These are phyloP conservation scores for Periphyllus acericola DNA, from an alignment of 2,888 invertebrate genomes.

Conservation along the genomic window DNA sequence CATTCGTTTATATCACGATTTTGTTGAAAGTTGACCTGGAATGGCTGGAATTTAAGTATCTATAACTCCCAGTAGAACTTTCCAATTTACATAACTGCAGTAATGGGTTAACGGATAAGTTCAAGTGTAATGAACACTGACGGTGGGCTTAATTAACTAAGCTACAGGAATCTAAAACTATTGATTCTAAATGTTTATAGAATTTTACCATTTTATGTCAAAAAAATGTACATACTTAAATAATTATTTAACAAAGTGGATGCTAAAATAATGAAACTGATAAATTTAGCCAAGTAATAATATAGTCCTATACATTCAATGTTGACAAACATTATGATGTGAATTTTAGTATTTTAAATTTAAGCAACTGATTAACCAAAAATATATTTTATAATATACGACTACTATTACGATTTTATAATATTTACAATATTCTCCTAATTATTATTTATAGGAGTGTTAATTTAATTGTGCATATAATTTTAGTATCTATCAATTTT, in stretches of 20 bases:
- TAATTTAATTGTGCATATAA: not conserved
- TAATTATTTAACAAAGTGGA: no score
- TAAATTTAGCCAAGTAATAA: no score
- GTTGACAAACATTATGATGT: not conserved
- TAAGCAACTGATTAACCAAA: no score
- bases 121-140: not conserved
- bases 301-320: no score
- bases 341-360: not conserved
- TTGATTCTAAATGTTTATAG: not conserved
- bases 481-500: not conserved
- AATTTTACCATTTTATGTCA: no score
- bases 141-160: not conserved
- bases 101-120: not conserved
- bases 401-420: no score
- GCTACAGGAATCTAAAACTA: not conserved
- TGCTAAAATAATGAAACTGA: no score
- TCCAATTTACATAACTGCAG: slow-evolving; percentile 45
- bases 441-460: not conserved
- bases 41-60: slow-evolving; percentile 39
- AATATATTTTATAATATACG: no score
- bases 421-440: not conserved
- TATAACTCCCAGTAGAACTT: slow-evolving; percentile 31
- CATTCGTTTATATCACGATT: slow-evolving; percentile 6
- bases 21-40: slow-evolving; percentile 35
- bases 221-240: no score